A percentile compares a stretch with the other conserved stretches of the same genome.
Evolutionary conservation across 2,113 vertebrate genomes (phyloP).

Genomic region (Podocnemis expansa): DNA sequence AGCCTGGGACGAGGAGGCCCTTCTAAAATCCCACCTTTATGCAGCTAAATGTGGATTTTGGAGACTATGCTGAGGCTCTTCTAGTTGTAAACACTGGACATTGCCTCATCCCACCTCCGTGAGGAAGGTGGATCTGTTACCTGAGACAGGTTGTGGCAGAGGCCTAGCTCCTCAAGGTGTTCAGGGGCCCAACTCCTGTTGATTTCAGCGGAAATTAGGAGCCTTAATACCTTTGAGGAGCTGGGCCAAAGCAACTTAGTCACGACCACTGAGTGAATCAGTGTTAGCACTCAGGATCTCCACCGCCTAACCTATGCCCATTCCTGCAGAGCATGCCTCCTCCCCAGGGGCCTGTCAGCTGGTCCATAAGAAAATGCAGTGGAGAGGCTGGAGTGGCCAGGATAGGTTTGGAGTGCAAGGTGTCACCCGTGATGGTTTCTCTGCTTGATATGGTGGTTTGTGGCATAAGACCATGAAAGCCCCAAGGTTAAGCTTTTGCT

Average conservation of each 20-base stretch:
- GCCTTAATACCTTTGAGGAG: neutral
- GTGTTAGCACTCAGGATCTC: neutral
- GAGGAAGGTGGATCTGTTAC: no score
- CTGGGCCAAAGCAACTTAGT: neutral
- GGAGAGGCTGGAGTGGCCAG: neutral
- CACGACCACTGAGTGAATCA: neutral
- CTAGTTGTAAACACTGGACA: neutral
- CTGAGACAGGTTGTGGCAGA: neutral
- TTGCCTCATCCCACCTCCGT: accelerated
- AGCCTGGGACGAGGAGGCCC: neutral
- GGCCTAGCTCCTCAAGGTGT: neutral
- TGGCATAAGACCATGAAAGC: neutral
- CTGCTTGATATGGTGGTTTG: neutral
- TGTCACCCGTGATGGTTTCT: neutral
- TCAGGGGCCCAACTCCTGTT: neutral
- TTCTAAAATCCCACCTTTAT: accelerated
- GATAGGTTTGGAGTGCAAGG: neutral
- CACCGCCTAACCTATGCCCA: neutral
- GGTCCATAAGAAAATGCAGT: neutral
- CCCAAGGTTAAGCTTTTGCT: neutral
- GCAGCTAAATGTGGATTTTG: accelerated
- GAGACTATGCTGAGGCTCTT: neutral
- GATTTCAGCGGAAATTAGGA: neutral
- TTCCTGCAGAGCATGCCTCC: neutral
- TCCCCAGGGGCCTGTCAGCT: neutral